Conservation (phyloP, 2,797 vertebrate genomes). For the Hipposideros larvatus region DNA sequence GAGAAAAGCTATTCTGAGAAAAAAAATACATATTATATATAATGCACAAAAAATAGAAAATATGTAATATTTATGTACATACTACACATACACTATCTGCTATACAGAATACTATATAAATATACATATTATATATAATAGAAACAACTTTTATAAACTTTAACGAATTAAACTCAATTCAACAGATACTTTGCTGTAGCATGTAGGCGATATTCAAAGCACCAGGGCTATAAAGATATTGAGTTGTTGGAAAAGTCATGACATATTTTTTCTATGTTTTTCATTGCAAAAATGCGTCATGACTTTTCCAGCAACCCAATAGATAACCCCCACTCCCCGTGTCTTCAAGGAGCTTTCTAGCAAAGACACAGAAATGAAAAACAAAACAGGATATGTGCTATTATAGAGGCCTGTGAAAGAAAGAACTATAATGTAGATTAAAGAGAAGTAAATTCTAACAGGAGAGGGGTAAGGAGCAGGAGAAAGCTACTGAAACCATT, state of each 20-base stretch:
- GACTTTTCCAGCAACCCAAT: neutral
- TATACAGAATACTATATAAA: neutral
- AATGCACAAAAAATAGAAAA: neutral
- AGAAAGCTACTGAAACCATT: neutral
- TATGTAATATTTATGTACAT: neutral
- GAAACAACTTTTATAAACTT: neutral
- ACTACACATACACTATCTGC: neutral
- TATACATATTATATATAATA: neutral
- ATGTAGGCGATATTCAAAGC: neutral
- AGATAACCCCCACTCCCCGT: neutral
- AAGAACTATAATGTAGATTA: neutral
- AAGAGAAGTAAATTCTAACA: neutral
- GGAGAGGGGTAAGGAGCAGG: neutral
- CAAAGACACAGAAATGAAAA: neutral
- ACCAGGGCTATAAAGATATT: neutral
- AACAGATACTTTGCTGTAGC: neutral
- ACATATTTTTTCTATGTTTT: no score
- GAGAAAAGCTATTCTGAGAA: slow-evolving; percentile 10
- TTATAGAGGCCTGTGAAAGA: neutral
- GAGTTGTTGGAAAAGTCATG: no score
- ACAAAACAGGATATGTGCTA: neutral
- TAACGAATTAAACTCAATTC: neutral
- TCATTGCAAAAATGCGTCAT: no score
- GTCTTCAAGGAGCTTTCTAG: neutral
- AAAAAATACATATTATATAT: neutral